Conservation (phyloP, 2,797 vertebrate species). For the Lacerta bilineata region DNA sequence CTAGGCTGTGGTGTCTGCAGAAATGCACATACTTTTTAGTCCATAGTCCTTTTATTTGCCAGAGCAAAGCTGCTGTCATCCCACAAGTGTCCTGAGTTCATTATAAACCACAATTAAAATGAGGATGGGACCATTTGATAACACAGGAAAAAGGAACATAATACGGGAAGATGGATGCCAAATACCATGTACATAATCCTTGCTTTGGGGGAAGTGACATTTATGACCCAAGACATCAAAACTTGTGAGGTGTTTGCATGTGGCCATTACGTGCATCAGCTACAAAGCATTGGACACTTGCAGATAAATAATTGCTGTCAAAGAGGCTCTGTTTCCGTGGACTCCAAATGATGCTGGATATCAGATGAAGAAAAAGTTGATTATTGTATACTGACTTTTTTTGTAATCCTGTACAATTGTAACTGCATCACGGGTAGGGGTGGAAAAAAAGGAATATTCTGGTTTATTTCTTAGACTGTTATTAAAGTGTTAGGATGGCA, state of each 20-base stretch:
- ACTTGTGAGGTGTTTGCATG: slow-evolving; percentile 99
- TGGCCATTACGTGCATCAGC: slow-evolving; percentile 94
- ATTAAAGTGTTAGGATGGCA: slow-evolving; percentile 90
- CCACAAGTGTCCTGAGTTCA: slow-evolving; percentile 72
- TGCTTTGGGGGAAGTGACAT: slow-evolving; percentile 80
- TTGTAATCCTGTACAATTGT: slow-evolving; percentile 98
- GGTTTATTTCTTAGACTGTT: slow-evolving; percentile 94
- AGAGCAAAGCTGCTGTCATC: slow-evolving; percentile 79
- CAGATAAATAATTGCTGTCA: slow-evolving; percentile 87
- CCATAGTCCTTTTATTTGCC: slow-evolving; percentile 63
- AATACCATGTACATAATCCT: slow-evolving; percentile 84
- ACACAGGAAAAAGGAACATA: slow-evolving; percentile 81
- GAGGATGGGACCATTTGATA: slow-evolving; percentile 85
- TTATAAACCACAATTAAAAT: slow-evolving; percentile 75
- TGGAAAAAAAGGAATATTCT: slow-evolving; percentile 83
- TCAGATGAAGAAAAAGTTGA: slow-evolving; percentile 89
- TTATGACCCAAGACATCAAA: slow-evolving; percentile 82
- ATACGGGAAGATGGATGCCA: slow-evolving; percentile 83
- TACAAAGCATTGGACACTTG: slow-evolving; percentile 92
- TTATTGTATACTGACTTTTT: slow-evolving; percentile 95
- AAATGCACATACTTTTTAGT: slow-evolving; percentile 99
- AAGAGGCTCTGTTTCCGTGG: slow-evolving; percentile 81
- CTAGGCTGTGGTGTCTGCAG: slow-evolving; percentile 98
- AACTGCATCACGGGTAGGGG: slow-evolving; percentile 90
- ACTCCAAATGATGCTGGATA: slow-evolving; percentile 89